Evolutionary conservation across 2,797 vertebrate genomes (phyloP).

Genomic region (Neostethus bicornis): DNA sequence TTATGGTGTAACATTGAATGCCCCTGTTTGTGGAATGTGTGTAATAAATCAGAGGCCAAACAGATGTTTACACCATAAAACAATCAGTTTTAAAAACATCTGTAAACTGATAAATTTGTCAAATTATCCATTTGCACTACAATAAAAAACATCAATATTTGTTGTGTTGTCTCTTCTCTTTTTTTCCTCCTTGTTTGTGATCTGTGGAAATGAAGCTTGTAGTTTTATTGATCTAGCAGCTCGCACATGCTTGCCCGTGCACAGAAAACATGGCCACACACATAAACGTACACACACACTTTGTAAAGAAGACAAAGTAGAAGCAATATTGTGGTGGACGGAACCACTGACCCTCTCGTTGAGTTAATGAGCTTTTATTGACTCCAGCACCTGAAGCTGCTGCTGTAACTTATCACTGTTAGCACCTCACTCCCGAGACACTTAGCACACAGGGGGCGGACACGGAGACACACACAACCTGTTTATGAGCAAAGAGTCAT

Average conservation of each 20-base stretch:
- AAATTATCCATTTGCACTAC: too few relatives aligned
- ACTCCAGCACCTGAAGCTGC: conserved; percentile 78
- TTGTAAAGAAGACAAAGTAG: conserved; percentile 70
- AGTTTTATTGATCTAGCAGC: conserved; percentile 44
- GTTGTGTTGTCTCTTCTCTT: conserved; percentile 6
- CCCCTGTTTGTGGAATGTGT: too few relatives aligned
- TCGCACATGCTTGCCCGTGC: conserved; percentile 26
- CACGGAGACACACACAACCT: conserved; percentile 20
- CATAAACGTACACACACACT: conserved; percentile 10
- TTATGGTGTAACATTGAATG: too few relatives aligned
- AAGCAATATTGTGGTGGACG: conserved; percentile 62
- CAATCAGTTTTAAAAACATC: too few relatives aligned
- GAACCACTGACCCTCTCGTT: conserved; percentile 77
- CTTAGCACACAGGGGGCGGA: conserved; percentile 41
- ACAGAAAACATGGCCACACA: conserved; percentile 10
- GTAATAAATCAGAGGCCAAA: too few relatives aligned
- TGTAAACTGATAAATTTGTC: too few relatives aligned
- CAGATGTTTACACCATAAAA: too few relatives aligned
- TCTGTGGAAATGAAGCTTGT: conserved; percentile 47
- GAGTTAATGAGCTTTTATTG: conserved; percentile 87
- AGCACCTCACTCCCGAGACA: conserved; percentile 62
- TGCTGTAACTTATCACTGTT: conserved; percentile 84
- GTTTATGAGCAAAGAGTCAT: conserved; percentile 25
- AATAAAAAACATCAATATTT: conserved; percentile 6
- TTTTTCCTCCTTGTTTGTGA: conserved; percentile 19